Base-by-base conservation (phyloP, 2,888 invertebrate species). In the Fragum whitleyi region DNA sequence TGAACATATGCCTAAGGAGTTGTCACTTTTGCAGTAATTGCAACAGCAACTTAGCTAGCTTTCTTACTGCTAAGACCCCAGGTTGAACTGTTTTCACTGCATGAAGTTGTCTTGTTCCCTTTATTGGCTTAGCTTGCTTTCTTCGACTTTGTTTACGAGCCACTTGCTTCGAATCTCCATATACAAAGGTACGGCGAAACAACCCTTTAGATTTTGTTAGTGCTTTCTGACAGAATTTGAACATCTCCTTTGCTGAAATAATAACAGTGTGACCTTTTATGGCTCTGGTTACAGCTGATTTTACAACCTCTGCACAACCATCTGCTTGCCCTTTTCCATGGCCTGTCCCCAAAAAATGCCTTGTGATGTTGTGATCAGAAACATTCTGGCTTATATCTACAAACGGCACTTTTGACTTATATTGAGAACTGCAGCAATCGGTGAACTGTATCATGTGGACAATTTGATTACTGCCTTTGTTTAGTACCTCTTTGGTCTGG, bases 301-400 rank as follows among this genome's bases (percentile, higher is more conserved):
- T 78, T 0, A 78, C 74, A 51, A 74, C 36, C 7, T 74, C 78
- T 42, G 55, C n/a, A 39, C 67, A 47, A 5, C 32, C 69, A 68
- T 79, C 74, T 19, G 73, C 57, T 39, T 62, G 74, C 9, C 74
- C 62, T 69, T 79, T 79, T 2, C 79, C 79, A 29, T 79, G 79
- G n/a, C 79, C 47, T 5, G 59, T 62, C 7, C 79, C 75, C 59
- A 79, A 79, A 26, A 26, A 79, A 16, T 36, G 11, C 19, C 72
- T 57, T 57, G 39, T 23, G n/a, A 59, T 6, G 23, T 29, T 47
- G 36, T 61, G 19, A n/a, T 65, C 23, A 7, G 19, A 7, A 11
- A 26, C 23, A 61, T 9, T 19, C 19, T 47, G 6, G 1, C 69
- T 51, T 29, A 75, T 16, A 36, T 68, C 26, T 1, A 7, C 16